A percentile compares a stretch with the other conserved stretches of the same genome.
phyloP scores from a whole-genome alignment of 2,113 vertebrate species.

The Burhinus oedicnemus region DNA sequence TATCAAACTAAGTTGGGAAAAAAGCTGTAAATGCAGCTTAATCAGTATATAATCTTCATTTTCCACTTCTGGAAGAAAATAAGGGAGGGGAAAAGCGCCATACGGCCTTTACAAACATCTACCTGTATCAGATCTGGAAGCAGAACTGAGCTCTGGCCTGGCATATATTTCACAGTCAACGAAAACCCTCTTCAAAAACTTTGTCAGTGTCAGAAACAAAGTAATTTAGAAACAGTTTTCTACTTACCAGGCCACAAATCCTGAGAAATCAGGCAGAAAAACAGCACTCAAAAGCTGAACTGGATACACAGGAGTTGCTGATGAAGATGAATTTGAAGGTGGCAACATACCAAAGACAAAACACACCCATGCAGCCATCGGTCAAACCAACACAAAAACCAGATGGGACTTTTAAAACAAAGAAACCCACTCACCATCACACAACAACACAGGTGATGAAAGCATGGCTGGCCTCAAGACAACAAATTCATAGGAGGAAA shows the following conservation, averaged over 20 bases:
- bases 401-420: background rate
- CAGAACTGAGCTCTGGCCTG: background rate
- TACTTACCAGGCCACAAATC: background rate
- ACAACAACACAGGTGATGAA: accelerated
- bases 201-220: background rate
- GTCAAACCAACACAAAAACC: background rate
- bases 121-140: background rate
- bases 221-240: background rate
- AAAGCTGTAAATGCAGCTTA: background rate
- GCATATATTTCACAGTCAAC: background rate
- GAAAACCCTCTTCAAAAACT: background rate
- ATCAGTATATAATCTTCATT: background rate
- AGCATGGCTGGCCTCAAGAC: background rate
- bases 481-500: background rate
- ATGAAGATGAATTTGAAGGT: background rate
- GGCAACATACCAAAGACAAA: background rate
- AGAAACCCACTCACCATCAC: background rate
- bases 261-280: background rate
- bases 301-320: background rate
- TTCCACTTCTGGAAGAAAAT: background rate
- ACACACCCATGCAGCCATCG: accelerated
- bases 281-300: background rate
- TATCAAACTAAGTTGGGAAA: background rate
- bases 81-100: background rate
- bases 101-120: background rate